Base-by-base conservation (phyloP, 2,888 invertebrate genomes). In the Flabesymbios commensalis region DNA sequence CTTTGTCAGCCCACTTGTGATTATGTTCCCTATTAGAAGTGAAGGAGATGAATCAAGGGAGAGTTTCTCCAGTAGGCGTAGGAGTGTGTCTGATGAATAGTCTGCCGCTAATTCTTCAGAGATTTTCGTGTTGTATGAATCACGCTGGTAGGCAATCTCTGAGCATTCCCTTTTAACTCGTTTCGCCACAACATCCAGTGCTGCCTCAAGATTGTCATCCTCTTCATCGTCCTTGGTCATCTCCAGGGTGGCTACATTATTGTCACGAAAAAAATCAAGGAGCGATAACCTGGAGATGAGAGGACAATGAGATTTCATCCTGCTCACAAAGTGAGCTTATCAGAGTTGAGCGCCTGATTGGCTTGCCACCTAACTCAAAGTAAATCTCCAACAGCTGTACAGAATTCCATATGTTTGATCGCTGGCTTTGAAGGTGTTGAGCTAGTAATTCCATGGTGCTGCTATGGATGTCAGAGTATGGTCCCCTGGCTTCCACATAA, bases 11-110 rank as follows among this genome's bases (percentile, higher is more conserved):
- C 4, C 28, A 33, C 53, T 33, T 5, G 53, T 53, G 5, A 53
- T 22, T 7, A 53, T 53, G 36, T 33, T 53, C 7, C 53, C 32
- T 24, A 53, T 53, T 19, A 53, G 53, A 36, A 33, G 19, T 5
- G 53, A 17, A 19, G 49, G 5, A 14, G 36, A 22, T 5, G 53
- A 24, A 19, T 53, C 24, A 10, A 7, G 5, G 10, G 10, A 32
- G 10, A 53, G 28, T 14, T n/a, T n/a, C n/a, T n/a, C n/a, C n/a
- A n/a, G n/a, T n/a, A n/a, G n/a, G n/a, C n/a, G n/a, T n/a, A n/a
- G n/a, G n/a, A n/a, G n/a, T n/a, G n/a, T n/a, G n/a, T n/a, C n/a
- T n/a, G n/a, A n/a, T n/a, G n/a, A n/a, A n/a, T n/a, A n/a, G n/a
- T n/a, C n/a, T n/a, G n/a, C n/a, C n/a, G n/a, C n/a, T n/a, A n/a